Conservation (phyloP, 2,113 vertebrate genomes). For the Lucifuga dentata region DNA sequence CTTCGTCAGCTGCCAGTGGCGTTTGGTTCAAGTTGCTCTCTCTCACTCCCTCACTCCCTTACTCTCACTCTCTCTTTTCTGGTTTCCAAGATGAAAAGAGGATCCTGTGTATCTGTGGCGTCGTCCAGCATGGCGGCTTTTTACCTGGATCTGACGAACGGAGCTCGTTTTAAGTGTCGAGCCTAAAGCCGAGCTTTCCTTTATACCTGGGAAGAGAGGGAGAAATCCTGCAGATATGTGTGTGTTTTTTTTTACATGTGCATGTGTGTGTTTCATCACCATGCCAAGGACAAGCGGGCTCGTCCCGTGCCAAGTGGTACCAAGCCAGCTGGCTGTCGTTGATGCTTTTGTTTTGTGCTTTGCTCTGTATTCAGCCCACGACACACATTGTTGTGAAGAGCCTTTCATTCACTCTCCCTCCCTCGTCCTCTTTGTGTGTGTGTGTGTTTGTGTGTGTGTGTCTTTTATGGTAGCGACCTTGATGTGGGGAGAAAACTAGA, state of each 20-base stretch:
- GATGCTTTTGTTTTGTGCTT: constrained; percentile 70
- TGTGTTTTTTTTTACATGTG: constrained; percentile 8
- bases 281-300: constrained; percentile 71
- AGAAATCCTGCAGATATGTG: constrained; percentile 18
- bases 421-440: constrained; percentile 20
- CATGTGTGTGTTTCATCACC: constrained; percentile 61
- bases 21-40: constrained; percentile 27
- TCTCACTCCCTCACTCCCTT: no score
- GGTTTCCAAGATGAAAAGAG: constrained; percentile 35
- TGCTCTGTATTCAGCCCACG: constrained; percentile 72
- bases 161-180: constrained; percentile 26
- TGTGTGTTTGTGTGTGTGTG: constrained; percentile 20
- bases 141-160: constrained; percentile 41
- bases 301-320: constrained; percentile 76
- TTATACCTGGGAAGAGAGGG: constrained; percentile 49
- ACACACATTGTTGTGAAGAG: constrained; percentile 72
- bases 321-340: constrained; percentile 77
- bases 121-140: constrained; percentile 11
- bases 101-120: constrained; percentile 35
- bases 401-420: constrained; percentile 55
- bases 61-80: no score
- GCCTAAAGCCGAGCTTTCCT: constrained; percentile 31
- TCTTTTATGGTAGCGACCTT: constrained; percentile 60
- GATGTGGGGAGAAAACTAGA: constrained; percentile 47
- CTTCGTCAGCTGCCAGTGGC: constrained; percentile 7